phyloP scores from a whole-genome alignment of 2,113 vertebrate genomes.

The Climacteris rufus region DNA sequence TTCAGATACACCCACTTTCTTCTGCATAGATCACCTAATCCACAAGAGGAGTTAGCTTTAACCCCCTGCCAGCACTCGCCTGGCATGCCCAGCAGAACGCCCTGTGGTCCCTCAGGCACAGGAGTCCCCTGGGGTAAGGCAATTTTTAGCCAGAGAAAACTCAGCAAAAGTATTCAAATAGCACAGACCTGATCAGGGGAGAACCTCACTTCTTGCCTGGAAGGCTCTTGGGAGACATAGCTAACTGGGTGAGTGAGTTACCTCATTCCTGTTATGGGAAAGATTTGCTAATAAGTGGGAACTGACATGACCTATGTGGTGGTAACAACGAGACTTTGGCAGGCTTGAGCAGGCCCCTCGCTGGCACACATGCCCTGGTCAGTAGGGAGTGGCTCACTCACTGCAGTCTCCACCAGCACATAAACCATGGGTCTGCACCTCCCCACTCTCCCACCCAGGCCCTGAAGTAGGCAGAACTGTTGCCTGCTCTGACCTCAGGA shows the following conservation, averaged over 20 bases:
- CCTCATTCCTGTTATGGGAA: constrained; percentile 18
- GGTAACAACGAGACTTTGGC: not conserved
- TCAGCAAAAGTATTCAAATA: constrained; percentile 39
- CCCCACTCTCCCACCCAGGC: rapidly evolving
- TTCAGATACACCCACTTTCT: not conserved
- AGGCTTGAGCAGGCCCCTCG: not conserved
- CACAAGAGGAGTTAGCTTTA: not conserved
- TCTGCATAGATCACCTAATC: not conserved
- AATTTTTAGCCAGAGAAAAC: constrained; percentile 21
- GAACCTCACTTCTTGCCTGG: not conserved
- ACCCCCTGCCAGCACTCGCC: not conserved
- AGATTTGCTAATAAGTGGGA: constrained; percentile 9
- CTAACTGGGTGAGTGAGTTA: constrained; percentile 18
- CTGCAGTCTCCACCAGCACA: not conserved
- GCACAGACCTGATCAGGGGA: not conserved
- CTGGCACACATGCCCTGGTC: not conserved
- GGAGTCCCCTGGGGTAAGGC: not conserved
- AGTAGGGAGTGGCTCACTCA: not conserved
- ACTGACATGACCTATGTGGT: rapidly evolving
- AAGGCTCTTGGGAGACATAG: constrained; percentile 3
- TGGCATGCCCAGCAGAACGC: not conserved
- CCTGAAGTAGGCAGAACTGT: not conserved
- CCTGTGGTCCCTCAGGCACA: not conserved
- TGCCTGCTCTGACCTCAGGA: not conserved
- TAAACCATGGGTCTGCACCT: not conserved